Conservation (phyloP, 1,140 invertebrate species). For the Cydia amplana region DNA sequence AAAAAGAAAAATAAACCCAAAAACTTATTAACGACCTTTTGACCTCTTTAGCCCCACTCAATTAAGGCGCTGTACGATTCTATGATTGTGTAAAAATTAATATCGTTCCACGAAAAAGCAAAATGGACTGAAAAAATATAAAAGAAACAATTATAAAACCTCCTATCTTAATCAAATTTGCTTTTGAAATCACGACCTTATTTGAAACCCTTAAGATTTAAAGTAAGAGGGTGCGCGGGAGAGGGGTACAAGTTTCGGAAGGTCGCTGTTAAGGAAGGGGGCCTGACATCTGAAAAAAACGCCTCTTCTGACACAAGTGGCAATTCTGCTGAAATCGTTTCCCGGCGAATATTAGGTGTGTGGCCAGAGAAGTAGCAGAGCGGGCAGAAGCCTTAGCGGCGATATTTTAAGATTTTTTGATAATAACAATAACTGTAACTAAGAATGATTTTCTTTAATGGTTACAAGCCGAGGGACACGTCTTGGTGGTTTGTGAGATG, state of each 20-base stretch:
- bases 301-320: conserved; percentile 41
- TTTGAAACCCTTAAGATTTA: neutral
- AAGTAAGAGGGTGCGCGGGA: neutral
- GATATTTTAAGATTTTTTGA: no score
- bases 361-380: conserved; percentile 35
- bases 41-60: conserved; percentile 32
- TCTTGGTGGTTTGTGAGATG: no score
- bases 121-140: conserved; percentile 37
- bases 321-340: conserved; percentile 47
- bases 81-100: conserved; percentile 43
- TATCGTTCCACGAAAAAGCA: conserved; percentile 38
- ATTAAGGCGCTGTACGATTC: conserved; percentile 30
- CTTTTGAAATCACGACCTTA: neutral
- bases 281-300: conserved; percentile 32
- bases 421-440: no score
- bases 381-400: neutral
- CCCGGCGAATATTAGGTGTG: conserved; percentile 42
- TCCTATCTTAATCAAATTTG: neutral
- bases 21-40: conserved; percentile 23
- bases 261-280: neutral
- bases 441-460: no score
- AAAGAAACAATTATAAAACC: neutral
- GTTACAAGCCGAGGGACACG: no score
- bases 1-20: conserved; percentile 4
- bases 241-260: neutral